These are phyloP conservation scores for Agrochola lychnidis DNA, from an alignment of 2,888 invertebrate genomes.

Conservation along the genomic window DNA sequence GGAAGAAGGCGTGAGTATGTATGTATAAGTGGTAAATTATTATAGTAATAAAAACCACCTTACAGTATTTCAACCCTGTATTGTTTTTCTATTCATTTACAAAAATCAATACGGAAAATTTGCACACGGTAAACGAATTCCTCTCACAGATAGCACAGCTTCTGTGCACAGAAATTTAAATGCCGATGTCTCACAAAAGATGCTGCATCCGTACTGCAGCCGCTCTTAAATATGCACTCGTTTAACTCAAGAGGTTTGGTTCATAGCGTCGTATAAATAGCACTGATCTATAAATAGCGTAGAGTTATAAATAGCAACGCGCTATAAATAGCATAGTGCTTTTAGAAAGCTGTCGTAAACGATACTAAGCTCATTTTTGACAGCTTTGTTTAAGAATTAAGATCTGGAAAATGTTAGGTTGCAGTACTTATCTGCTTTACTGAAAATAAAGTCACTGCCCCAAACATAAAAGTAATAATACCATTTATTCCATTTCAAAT, in stretches of 20 bases:
- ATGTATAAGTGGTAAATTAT: not conserved
- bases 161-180: conserved; percentile 33
- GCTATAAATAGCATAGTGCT: conserved; percentile 20
- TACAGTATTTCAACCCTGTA: not conserved
- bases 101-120: not conserved
- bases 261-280: not conserved
- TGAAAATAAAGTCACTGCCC: not conserved
- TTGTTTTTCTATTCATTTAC: not conserved
- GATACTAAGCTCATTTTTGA: not conserved
- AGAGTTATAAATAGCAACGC: not conserved
- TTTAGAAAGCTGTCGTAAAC: conserved; percentile 37
- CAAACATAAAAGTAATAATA: not conserved
- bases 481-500: not conserved
- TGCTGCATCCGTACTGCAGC: conserved; percentile 8
- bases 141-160: not conserved
- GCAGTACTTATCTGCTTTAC: not conserved
- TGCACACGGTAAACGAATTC: conserved; percentile 7
- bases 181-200: conserved; percentile 15
- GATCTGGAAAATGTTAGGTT: not conserved
- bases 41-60: not conserved
- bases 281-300: not conserved
- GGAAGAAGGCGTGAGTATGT: too few relatives aligned
- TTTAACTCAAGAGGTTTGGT: conserved; percentile 16
- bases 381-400: conserved; percentile 3
- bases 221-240: conserved; percentile 47